phyloP scores from a whole-genome alignment of 2,797 vertebrate genomes.

The Dermochelys coriacea region DNA sequence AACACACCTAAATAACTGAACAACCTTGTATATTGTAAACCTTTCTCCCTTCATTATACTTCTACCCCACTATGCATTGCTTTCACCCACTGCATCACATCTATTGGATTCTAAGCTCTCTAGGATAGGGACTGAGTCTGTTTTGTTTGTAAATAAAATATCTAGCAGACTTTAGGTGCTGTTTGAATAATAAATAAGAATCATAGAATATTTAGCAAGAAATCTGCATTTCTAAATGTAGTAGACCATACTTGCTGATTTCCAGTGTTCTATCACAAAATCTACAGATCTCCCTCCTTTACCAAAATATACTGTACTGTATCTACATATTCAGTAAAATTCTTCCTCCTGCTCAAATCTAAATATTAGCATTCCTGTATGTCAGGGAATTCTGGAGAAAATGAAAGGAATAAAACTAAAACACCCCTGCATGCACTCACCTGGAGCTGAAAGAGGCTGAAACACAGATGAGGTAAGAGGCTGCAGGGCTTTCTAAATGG shows the following conservation, averaged over 20 bases:
- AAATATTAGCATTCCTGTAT: constrained; percentile 10
- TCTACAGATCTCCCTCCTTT: constrained; percentile 28
- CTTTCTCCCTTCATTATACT: neutral
- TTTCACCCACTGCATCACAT: neutral
- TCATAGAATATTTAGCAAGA: neutral
- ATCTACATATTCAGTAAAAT: neutral
- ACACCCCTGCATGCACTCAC: neutral
- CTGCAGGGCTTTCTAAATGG: neutral
- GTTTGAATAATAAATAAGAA: constrained; percentile 15
- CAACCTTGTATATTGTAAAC: neutral
- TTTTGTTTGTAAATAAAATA: neutral
- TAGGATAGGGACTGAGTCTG: rapidly evolving
- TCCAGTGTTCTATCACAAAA: neutral
- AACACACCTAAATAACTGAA: neutral
- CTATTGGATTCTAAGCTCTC: neutral
- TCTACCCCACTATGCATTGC: neutral
- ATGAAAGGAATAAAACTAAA: neutral
- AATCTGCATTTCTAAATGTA: neutral
- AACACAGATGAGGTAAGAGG: neutral
- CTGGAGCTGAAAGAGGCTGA: neutral
- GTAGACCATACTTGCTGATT: neutral
- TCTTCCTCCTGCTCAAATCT: constrained; percentile 16
- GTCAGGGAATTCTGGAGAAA: neutral
- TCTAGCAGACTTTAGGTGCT: neutral
- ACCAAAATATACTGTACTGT: neutral